phyloP scores from a whole-genome alignment of 2,888 invertebrate genomes.

The Choristoneura rosaceana region DNA sequence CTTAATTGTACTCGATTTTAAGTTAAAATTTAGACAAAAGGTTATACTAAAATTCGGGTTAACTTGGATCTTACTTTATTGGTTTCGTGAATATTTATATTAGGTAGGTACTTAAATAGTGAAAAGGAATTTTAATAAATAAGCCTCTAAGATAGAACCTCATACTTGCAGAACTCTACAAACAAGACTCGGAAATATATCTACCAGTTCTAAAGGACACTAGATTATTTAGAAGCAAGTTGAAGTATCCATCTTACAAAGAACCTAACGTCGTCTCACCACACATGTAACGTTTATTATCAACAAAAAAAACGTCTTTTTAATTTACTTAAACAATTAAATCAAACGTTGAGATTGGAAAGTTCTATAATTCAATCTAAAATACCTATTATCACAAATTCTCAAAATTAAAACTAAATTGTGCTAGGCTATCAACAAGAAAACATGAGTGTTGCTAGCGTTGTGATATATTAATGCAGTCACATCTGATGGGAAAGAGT shows the following conservation, averaged over 20 bases:
- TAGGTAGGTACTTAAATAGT: conserved; percentile 16
- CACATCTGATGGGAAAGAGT: conserved; percentile 82
- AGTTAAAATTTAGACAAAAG: conserved; percentile 35
- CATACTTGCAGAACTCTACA: conserved; percentile 57
- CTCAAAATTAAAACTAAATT: conserved; percentile 74
- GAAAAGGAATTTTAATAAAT: conserved; percentile 44
- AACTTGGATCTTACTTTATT: conserved; percentile 28
- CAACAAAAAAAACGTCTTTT: conserved; percentile 69
- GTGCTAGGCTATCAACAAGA: conserved; percentile 69
- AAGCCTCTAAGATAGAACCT: conserved; percentile 66
- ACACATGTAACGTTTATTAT: conserved; percentile 82
- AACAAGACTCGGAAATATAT: conserved; percentile 27
- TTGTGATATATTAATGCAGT: conserved; percentile 55
- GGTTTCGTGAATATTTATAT: conserved; percentile 21
- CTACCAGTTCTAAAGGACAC: conserved; percentile 27
- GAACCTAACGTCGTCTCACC: conserved; percentile 84
- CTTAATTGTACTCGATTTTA: conserved; percentile 43
- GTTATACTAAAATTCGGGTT: conserved; percentile 33
- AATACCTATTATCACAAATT: conserved; percentile 83
- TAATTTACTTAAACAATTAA: conserved; percentile 44
- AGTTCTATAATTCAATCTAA: conserved; percentile 61
- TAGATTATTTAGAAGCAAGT: conserved; percentile 43
- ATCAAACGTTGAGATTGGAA: conserved; percentile 61
- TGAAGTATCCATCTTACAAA: conserved; percentile 60
- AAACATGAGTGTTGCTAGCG: conserved; percentile 58